Conservation (phyloP, 1,140 invertebrate species). For the Dendrolimus kikuchii region DNA sequence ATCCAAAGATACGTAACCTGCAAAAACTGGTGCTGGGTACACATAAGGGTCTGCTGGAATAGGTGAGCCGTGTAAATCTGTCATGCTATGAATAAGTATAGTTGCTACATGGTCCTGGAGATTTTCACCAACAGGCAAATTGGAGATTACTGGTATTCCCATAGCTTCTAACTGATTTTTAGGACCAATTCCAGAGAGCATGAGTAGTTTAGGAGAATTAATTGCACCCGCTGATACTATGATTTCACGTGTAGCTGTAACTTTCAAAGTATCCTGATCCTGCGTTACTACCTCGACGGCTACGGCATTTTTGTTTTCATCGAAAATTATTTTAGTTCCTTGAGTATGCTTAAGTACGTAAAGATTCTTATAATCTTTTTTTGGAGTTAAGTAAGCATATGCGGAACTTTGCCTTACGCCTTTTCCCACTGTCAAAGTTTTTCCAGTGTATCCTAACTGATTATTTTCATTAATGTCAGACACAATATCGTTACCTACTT, state of each 20-base stretch:
- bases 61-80: not conserved
- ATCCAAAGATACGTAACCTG: constrained; percentile 2
- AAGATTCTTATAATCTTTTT: constrained; percentile 3
- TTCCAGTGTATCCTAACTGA: not conserved
- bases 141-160: not conserved
- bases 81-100: constrained; percentile 1
- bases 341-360: constrained; percentile 4
- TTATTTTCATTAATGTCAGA: not conserved
- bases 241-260: constrained; percentile 2
- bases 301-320: constrained; percentile 1
- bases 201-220: constrained; percentile 5
- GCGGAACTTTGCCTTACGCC: constrained; percentile 6
- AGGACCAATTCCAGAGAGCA: constrained; percentile 7
- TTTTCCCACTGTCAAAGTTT: constrained; percentile 2
- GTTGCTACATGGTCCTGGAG: constrained; percentile 3
- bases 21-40: not conserved
- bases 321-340: constrained; percentile 6
- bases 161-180: not conserved
- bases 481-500: constrained; percentile 1
- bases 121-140: constrained; percentile 6
- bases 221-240: constrained; percentile 5
- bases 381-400: not conserved
- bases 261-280: not conserved
- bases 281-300: not conserved
- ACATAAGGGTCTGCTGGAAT: not conserved